These are phyloP conservation scores for Pseudomyrmex concolor DNA, from an alignment of 1,140 invertebrate species.

Conservation along the genomic window DNA sequence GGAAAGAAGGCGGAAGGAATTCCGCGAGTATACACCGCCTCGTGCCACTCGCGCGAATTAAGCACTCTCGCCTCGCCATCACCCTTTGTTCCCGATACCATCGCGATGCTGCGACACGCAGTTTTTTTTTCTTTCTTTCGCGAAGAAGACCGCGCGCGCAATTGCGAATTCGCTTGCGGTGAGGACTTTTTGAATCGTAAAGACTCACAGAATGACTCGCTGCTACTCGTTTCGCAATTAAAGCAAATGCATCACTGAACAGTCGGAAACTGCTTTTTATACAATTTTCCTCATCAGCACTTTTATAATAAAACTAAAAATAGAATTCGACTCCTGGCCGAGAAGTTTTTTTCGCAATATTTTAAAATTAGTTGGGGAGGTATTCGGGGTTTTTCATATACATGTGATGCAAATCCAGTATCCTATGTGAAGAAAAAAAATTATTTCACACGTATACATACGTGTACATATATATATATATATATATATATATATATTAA, in stretches of 20 bases:
- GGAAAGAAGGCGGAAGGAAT: constrained; percentile 25
- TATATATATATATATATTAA: too few species aligned
- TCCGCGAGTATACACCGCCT: constrained; percentile 21
- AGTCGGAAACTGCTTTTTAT: background rate
- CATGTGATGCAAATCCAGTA: too few species aligned
- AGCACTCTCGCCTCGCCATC: constrained; percentile 63
- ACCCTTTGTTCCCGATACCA: constrained; percentile 53
- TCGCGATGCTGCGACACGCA: constrained; percentile 23
- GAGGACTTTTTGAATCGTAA: background rate
- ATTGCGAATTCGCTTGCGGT: background rate
- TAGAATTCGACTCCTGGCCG: too few species aligned
- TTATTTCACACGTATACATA: too few species aligned
- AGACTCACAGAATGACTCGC: background rate
- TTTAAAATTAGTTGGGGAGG: too few species aligned
- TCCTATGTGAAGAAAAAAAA: too few species aligned
- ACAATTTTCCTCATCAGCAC: too few species aligned
- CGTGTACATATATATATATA: too few species aligned
- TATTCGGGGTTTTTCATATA: too few species aligned
- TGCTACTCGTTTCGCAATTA: background rate
- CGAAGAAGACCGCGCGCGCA: background rate
- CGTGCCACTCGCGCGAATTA: constrained; percentile 67
- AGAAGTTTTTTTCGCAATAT: too few species aligned
- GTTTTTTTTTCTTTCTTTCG: background rate
- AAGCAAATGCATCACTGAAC: background rate
- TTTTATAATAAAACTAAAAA: too few species aligned